phyloP scores from a whole-genome alignment of 1,140 invertebrate genomes.

The Plectrocnemia conspersa region DNA sequence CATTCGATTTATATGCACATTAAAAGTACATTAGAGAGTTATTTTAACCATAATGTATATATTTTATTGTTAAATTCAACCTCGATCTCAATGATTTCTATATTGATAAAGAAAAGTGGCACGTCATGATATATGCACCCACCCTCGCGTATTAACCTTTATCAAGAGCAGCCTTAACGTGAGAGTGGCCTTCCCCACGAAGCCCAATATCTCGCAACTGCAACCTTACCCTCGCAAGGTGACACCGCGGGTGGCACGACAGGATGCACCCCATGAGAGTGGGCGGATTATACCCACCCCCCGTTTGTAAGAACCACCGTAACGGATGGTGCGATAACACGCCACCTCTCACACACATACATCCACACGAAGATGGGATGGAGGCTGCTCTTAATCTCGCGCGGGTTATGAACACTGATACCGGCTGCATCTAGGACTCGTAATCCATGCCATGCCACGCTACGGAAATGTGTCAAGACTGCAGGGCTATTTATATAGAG shows the following conservation, averaged over 20 bases:
- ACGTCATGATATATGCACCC: no score
- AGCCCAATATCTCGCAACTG: slow-evolving; percentile 1
- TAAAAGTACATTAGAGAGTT: no score
- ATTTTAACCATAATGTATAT: no score
- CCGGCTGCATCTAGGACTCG: not conserved
- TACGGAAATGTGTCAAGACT: no score
- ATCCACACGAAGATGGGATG: not conserved
- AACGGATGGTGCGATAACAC: slow-evolving; percentile 21
- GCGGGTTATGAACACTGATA: slow-evolving; percentile 9
- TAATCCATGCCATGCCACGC: no score
- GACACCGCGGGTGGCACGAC: not conserved
- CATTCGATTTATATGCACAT: no score
- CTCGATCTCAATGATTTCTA: no score
- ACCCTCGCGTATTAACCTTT: not conserved
- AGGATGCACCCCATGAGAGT: not conserved
- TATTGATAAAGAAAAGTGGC: no score
- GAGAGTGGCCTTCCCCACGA: no score
- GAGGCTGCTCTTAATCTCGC: slow-evolving; percentile 1
- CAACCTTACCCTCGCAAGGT: slow-evolving; percentile 3
- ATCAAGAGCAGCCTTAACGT: not conserved
- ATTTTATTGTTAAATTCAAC: no score
- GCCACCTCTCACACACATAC: not conserved
- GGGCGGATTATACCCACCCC: slow-evolving; percentile 16
- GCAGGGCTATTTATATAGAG: no score
- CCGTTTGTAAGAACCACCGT: slow-evolving; percentile 20